Evolutionary conservation across 2,113 vertebrate genomes (phyloP).

Genomic region (Malurus cyaneus): DNA sequence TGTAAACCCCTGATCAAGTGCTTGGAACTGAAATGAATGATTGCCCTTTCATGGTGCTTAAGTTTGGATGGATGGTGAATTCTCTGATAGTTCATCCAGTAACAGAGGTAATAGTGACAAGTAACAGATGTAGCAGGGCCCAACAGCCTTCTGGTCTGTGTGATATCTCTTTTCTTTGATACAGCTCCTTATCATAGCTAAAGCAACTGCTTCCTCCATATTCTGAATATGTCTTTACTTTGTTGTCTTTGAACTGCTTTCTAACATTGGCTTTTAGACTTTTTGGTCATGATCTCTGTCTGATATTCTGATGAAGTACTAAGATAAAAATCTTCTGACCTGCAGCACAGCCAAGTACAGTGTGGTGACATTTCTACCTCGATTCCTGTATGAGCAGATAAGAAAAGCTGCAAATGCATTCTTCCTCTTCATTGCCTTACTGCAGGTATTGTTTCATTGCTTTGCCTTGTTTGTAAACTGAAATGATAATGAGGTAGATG

Average conservation of each 20-base stretch:
- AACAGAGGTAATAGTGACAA: background rate
- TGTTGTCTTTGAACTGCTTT: background rate
- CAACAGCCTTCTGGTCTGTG: background rate
- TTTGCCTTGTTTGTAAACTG: background rate
- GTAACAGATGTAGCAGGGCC: background rate
- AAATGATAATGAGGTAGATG: background rate
- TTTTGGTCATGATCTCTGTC: background rate
- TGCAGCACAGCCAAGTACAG: constrained; percentile 97
- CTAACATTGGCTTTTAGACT: background rate
- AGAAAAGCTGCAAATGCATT: constrained; percentile 97
- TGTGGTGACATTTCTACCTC: constrained; percentile 95
- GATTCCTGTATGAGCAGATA: constrained; percentile 99
- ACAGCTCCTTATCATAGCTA: background rate
- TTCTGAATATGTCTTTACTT: background rate
- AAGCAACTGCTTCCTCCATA: background rate
- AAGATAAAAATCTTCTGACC: background rate
- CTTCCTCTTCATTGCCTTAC: constrained; percentile 99
- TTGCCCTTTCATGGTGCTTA: background rate
- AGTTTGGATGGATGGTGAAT: background rate
- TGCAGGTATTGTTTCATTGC: constrained; percentile 84
- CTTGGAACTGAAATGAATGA: background rate
- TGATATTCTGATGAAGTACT: background rate
- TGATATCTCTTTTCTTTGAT: background rate
- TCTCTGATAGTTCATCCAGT: background rate
- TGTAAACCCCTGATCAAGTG: background rate